These are phyloP conservation scores for Xestoiulus laeticollis DNA, from an alignment of 2,888 invertebrate genomes.

Conservation along the genomic window DNA sequence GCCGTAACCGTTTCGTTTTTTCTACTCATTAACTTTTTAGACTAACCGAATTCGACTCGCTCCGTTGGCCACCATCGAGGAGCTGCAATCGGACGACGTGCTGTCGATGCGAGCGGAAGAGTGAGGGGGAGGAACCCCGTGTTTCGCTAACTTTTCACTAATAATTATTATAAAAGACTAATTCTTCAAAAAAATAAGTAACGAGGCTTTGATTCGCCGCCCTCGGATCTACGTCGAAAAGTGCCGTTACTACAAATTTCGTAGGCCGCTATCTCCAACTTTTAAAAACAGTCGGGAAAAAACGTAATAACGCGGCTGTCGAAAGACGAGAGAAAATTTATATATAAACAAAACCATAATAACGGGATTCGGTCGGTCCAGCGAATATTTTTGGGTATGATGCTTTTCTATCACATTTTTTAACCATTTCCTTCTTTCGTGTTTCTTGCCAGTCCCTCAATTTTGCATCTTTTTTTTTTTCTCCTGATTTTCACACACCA, in stretches of 20 bases:
- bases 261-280: neutral
- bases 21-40: neutral
- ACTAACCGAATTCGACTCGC: constrained; percentile 13
- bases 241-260: neutral
- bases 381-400: constrained; percentile 17
- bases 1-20: neutral
- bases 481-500: neutral
- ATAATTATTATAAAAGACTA: constrained; percentile 13
- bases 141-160: constrained; percentile 20
- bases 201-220: neutral
- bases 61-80: constrained; percentile 49
- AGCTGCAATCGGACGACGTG: constrained; percentile 31
- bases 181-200: neutral
- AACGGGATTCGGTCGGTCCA: neutral
- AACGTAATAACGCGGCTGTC: neutral
- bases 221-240: neutral
- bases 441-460: neutral
- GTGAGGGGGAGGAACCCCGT: constrained; percentile 25
- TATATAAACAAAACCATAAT: neutral
- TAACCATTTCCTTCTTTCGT: neutral
- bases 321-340: neutral
- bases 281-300: too few relatives aligned
- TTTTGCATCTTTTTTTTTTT: neutral
- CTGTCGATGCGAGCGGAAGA: constrained; percentile 43
- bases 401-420: neutral